A percentile compares a stretch with the other conserved stretches of the same genome.
Conservation (phyloP, 2,113 vertebrate species). For the Plecturocebus donacophilus region DNA sequence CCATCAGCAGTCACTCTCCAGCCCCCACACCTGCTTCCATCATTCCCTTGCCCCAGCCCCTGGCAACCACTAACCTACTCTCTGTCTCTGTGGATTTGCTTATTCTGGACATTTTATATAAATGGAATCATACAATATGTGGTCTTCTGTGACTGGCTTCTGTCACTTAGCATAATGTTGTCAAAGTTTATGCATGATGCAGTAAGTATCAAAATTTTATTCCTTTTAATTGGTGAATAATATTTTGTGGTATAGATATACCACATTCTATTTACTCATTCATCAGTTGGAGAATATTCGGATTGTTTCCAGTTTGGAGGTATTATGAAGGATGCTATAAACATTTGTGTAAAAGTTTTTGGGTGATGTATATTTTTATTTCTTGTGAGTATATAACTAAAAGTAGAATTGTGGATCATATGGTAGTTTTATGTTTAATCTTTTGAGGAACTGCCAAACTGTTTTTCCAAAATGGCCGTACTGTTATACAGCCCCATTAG, state of each 20-base stretch:
- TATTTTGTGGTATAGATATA: background rate
- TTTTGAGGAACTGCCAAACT: background rate
- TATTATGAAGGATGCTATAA: background rate
- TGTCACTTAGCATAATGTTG: background rate
- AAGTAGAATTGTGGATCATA: background rate
- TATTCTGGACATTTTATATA: background rate
- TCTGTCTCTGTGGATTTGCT: background rate
- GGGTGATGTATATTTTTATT: background rate
- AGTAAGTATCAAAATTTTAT: background rate
- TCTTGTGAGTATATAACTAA: background rate
- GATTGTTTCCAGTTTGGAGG: background rate
- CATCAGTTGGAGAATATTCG: background rate
- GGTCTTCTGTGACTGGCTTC: background rate
- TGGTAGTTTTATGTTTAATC: background rate
- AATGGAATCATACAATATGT: background rate
- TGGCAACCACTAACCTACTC: background rate
- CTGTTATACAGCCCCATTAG: background rate
- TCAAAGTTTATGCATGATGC: background rate
- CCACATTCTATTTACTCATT: background rate
- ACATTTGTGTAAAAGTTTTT: background rate
- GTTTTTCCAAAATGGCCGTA: background rate
- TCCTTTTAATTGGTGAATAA: background rate
- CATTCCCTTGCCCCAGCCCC: accelerated
- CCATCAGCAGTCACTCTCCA: background rate
- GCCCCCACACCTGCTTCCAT: background rate